Base-by-base conservation (phyloP, 2,113 vertebrate species). In the Pygoscelis adeliae region DNA sequence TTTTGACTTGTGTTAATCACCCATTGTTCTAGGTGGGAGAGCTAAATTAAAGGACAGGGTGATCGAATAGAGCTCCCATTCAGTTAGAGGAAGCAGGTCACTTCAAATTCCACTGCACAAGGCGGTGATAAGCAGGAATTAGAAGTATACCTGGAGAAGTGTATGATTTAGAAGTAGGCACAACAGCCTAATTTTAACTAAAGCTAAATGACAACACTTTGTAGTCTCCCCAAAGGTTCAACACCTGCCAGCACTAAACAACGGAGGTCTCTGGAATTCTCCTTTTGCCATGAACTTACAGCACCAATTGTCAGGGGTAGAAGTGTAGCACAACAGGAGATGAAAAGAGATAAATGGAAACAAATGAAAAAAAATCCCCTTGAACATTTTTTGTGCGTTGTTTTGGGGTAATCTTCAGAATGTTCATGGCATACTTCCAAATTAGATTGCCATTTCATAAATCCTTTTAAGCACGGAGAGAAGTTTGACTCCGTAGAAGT, bases 1-100 rank as follows among this genome's bases (percentile, higher is more conserved):
- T 85, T 97, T 94, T 81, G 91, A 55, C 91, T 94, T 91, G 79
- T 83, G 95, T 81, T 97, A 97, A 97, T 97, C 96, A 91, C 86
- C 93, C 95, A 96, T 97, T 97, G 96, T 95, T 97, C 96, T 97
- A 96, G 96, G 94, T 96, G 96, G 90, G 94, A 97, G 90, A 96
- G 91, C 89, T 80, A 93, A 96, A 96, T 95, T 97, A 96, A 96
- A 93, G 90, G 77, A 85, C 88, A 13, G 67, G 88, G 63, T 67
- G 91, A 89, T 90, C 38, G 40, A 79, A 93, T 3, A 44, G 87
- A 82, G 55, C 40, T 85, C 74, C 78, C 53, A 34, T 91, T 95
- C 92, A 96, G 72, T 89, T 10, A 61, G 70, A 53, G 62, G 49
- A 62, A 96, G 84, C 83, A 71, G 95, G 95, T 96, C 90, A 92